Evolutionary conservation across 2,888 invertebrate species (phyloP), one percentile per base, ranked within the genome.

Genomic region (Campopleginae sp.): DNA sequence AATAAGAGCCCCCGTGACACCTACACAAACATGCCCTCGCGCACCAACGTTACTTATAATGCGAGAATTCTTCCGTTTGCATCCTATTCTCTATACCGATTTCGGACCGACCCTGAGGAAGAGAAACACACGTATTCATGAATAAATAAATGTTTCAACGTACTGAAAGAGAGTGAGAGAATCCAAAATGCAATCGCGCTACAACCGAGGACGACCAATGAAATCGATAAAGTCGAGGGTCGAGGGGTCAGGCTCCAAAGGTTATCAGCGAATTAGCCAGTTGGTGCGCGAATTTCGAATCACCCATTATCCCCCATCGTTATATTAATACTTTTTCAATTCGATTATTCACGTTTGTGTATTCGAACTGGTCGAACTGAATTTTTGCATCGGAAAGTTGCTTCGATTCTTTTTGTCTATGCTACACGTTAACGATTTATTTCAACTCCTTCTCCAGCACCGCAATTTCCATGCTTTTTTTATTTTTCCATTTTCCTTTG

Each of bases 1-100:
- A 82, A 82, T 86, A 86, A 80, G 74, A 83, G 82, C 84, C 82
- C 65, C 68, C 78, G 72, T 72, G 86, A 87, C 88, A 87, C 83
- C 79, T 86, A 88, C 86, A 87, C 80, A 86, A 74, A 68, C 68
- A 51, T 51, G 74, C 54, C 27, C 42, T 66, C 74, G 51, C 63
- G 65, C 74, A 44, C 63, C 44, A 27, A 72, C 54, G 72, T 80
- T 83, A 78, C 86, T 85, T 85, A 82, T 84, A 84, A 85, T 86
- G 82, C 76, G 78, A 80, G 80, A 82, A 85, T 86, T 86, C 78
- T 61, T 68, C 68, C 71, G 75, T 74, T 85, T 68, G 68, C 66
- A 77, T 83, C 80, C 46, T 83, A 44, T 83, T 80, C 70, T 71
- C 72, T 51, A 31, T 65, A 71, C 58, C 74, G 74, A 75, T 51